Evolutionary conservation across 2,888 invertebrate genomes (phyloP).

Genomic region (Hipparchia semele): DNA sequence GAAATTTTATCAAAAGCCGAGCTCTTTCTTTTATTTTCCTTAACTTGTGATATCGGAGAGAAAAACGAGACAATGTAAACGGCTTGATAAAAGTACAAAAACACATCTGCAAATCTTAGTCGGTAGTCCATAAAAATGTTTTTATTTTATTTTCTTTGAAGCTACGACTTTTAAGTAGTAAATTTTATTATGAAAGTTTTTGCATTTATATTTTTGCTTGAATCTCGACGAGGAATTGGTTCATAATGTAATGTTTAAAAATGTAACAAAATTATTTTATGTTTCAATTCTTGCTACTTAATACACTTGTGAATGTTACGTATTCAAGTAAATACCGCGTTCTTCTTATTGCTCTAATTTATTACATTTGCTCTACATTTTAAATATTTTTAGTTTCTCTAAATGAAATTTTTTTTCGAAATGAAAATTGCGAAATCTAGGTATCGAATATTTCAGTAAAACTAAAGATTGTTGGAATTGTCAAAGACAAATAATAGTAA

Average conservation of each 20-base stretch:
- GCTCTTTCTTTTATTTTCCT: constrained; percentile 29
- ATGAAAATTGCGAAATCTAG: not conserved
- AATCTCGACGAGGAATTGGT: not conserved
- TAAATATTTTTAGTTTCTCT: too few relatives aligned
- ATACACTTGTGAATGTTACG: not conserved
- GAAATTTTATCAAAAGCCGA: constrained; percentile 30
- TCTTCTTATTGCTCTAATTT: not conserved
- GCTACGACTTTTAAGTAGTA: not conserved
- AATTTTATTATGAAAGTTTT: constrained; percentile 7
- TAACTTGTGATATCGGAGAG: constrained; percentile 23
- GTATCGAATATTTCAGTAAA: not conserved
- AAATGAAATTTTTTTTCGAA: not conserved
- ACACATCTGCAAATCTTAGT: constrained; percentile 17
- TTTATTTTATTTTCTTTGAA: constrained; percentile 8
- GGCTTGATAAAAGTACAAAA: constrained; percentile 22
- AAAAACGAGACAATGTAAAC: constrained; percentile 28
- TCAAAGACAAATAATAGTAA: constrained; percentile 31
- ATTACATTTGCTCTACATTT: too few relatives aligned
- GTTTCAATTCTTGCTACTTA: too few relatives aligned
- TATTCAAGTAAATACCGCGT: not conserved
- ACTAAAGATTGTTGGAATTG: constrained; percentile 25
- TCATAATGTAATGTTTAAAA: not conserved
- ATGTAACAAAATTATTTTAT: too few relatives aligned
- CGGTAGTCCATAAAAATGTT: constrained; percentile 16
- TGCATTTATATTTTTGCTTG: not conserved